Percentiles rank a stretch among this genome's conserved stretches.
phyloP scores from a whole-genome alignment of 2,797 vertebrate species.

The Enteromius unitaeniatus region DNA sequence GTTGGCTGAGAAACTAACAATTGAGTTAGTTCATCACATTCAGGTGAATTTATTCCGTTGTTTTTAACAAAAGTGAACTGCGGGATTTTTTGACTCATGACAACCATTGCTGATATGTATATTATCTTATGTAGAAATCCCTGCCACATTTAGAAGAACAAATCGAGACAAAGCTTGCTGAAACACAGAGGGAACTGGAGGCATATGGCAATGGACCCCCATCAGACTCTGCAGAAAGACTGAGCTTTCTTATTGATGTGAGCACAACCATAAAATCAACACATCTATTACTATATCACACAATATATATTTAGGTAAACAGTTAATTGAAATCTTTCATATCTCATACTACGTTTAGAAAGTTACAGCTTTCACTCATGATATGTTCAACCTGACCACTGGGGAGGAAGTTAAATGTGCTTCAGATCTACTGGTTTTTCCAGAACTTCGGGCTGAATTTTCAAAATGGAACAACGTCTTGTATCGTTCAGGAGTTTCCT shows the following conservation, averaged over 20 bases:
- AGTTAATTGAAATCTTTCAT: neutral
- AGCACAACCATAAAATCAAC: constrained; percentile 42
- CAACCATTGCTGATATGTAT: neutral
- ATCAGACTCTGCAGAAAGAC: constrained; percentile 62
- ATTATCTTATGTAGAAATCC: constrained; percentile 62
- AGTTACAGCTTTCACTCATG: constrained; percentile 75
- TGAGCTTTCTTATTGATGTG: constrained; percentile 73
- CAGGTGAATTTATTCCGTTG: constrained; percentile 70
- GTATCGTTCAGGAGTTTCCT: constrained; percentile 57
- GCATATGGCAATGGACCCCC: constrained; percentile 74
- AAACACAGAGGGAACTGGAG: constrained; percentile 77
- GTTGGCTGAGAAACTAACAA: constrained; percentile 86
- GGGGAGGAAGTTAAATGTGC: constrained; percentile 76
- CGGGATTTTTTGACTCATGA: neutral
- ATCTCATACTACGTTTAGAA: constrained; percentile 63
- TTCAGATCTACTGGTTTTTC: constrained; percentile 70
- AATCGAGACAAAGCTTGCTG: constrained; percentile 77
- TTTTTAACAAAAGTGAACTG: neutral
- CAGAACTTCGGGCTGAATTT: constrained; percentile 71
- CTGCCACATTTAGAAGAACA: constrained; percentile 78
- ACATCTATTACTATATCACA: neutral
- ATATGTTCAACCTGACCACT: constrained; percentile 68
- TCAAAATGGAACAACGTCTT: constrained; percentile 67
- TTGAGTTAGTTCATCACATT: constrained; percentile 87
- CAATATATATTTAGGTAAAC: neutral